Evolutionary conservation across 2,888 invertebrate species (phyloP).

Genomic region (Liopterus haemorrhoidalis): DNA sequence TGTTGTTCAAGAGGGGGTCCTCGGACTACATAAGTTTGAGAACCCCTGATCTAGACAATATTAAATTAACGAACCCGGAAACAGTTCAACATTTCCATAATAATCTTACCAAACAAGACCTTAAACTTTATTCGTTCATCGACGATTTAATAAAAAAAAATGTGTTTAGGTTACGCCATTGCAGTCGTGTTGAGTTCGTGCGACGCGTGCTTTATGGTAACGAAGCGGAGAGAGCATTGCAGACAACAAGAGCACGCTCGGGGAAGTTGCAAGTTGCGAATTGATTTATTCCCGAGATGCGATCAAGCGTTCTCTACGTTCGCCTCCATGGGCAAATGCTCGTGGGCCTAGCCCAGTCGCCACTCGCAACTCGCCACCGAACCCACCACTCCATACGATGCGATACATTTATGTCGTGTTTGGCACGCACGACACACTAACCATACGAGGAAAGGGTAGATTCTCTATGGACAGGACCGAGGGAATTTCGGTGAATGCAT

Average conservation of each 20-base stretch:
- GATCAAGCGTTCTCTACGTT: slow-evolving; percentile 7
- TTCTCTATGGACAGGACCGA: not conserved
- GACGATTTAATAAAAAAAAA: no score
- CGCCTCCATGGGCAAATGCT: slow-evolving; percentile 1
- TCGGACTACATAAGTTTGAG: no score
- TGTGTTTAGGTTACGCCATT: no score
- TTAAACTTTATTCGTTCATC: no score
- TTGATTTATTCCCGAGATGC: slow-evolving; percentile 15
- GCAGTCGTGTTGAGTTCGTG: slow-evolving; percentile 2
- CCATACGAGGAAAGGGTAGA: not conserved
- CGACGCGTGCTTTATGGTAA: slow-evolving; percentile 16
- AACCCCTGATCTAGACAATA: no score
- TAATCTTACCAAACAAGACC: no score
- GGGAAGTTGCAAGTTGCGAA: slow-evolving; percentile 12
- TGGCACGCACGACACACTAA: not conserved
- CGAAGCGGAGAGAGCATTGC: slow-evolving; percentile 6
- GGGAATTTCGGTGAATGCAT: not conserved
- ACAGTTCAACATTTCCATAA: no score
- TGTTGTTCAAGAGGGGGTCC: no score
- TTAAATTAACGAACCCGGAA: no score
- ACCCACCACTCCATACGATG: not conserved
- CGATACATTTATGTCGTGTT: slow-evolving; percentile 13
- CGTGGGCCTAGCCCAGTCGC: not conserved
- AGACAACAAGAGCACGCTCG: slow-evolving; percentile 11
- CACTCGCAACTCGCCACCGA: not conserved